Percentiles rank a stretch among this genome's conserved stretches.
These are phyloP conservation scores for Philaenus spumarius DNA, from an alignment of 1,140 invertebrate species.

Conservation along the genomic window DNA sequence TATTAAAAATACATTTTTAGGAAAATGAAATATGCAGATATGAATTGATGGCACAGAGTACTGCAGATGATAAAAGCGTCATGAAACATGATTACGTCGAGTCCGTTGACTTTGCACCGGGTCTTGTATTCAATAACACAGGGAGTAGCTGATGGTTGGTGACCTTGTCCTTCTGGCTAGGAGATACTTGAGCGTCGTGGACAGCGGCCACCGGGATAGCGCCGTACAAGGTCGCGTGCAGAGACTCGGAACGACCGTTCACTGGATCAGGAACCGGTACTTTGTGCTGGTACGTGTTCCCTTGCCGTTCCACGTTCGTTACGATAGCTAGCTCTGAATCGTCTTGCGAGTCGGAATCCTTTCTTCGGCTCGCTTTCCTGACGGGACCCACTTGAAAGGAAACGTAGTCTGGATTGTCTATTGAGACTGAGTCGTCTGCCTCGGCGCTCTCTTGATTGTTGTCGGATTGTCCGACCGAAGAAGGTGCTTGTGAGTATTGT, in stretches of 20 bases:
- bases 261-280: background rate
- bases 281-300: background rate
- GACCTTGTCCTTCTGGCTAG: slow-evolving; percentile 5
- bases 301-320: background rate
- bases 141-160: slow-evolving; percentile 22
- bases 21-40: too few relatives aligned
- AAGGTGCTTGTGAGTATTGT: too few relatives aligned
- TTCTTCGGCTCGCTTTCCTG: slow-evolving; percentile 1
- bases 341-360: background rate
- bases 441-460: background rate
- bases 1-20: too few relatives aligned
- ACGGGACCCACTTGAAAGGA: background rate
- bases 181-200: slow-evolving; percentile 32
- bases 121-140: background rate
- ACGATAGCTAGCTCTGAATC: background rate
- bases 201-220: slow-evolving; percentile 32
- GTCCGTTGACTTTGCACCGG: too few relatives aligned
- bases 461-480: background rate
- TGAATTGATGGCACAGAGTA: too few relatives aligned
- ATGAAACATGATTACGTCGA: too few relatives aligned
- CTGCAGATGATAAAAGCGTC: too few relatives aligned
- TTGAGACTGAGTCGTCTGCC: slow-evolving; percentile 10
- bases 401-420: slow-evolving; percentile 28
- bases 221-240: slow-evolving; percentile 22
- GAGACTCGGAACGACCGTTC: slow-evolving; percentile 10